Evolutionary conservation across 92 coral and sea anemone genomes (phyloP), one percentile per base, ranked within the genome.

Genomic region (Umimayanthus kanabou): DNA sequence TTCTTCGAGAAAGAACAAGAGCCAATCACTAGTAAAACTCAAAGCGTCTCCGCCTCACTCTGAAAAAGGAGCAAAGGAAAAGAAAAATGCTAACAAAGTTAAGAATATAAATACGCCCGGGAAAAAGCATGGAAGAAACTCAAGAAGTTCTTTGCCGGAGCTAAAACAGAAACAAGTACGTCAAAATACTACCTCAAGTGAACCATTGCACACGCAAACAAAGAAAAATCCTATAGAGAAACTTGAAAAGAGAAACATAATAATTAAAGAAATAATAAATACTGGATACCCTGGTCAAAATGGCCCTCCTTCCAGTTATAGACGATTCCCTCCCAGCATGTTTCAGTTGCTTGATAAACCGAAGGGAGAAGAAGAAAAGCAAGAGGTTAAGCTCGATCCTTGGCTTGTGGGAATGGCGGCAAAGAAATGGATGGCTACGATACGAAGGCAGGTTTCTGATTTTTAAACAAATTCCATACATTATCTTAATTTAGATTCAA

Each of bases 231-330:
- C 88, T 55, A 5, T 90, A 3, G 94, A 92, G 91, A 95, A 77
- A 93, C 69, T 33, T 43, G 94, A 79, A 33, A 93, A 90, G 18
- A 89, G 88, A 14, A 94, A 94, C 72, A 91, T 97, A 57, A 87
- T 94, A 33, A 75, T 95, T 14, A 95, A 97, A 57, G 97, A 97
- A 61, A 89, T 97, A 28, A 94, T 97, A 14, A 97, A 97, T 90
- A 97, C 99, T 23, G 96, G 99, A 4, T 89, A 91, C 49, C 98
- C 95, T 22, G 95, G 98, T 4, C 93, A 87, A 20, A 91, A 93
- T 16, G 58, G 88, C 7, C 88, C 92, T 16, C 96, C 94, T 10
- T 82, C 78, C 3, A 90, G 81, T 25, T 97, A 91, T 73, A 94
- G 93, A 65, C 85, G 99, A 65, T 97, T 95, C 70, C 94, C 91